Percentiles rank a stretch among this genome's conserved stretches.
phyloP scores from a whole-genome alignment of 1,140 invertebrate species.

The Meloidogyne exigua region DNA sequence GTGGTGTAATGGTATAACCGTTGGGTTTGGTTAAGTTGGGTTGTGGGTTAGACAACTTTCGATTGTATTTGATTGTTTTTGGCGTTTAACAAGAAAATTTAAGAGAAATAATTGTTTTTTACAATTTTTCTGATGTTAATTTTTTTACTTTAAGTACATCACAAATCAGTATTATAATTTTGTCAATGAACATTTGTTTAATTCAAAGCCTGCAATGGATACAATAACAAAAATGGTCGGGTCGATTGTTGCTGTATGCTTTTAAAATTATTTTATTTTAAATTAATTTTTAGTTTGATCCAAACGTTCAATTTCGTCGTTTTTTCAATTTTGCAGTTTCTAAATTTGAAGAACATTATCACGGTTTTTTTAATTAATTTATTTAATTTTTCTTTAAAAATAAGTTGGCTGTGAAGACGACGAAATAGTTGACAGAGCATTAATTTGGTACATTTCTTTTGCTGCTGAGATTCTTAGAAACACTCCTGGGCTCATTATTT shows the following conservation, averaged over 20 bases:
- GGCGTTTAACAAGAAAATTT: too few relatives aligned
- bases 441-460: constrained; percentile 56
- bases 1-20: too few relatives aligned
- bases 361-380: neutral
- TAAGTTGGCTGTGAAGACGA: constrained; percentile 18
- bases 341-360: constrained; percentile 23
- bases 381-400: neutral
- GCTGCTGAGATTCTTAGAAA: constrained; percentile 34
- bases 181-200: constrained; percentile 18
- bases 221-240: constrained; percentile 16
- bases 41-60: too few relatives aligned
- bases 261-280: neutral
- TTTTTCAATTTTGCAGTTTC: constrained; percentile 29
- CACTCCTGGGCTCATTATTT: constrained; percentile 30
- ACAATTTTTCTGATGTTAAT: too few relatives aligned
- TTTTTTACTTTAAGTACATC: constrained; percentile 15
- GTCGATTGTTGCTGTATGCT: neutral
- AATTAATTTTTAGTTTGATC: constrained; percentile 27
- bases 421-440: constrained; percentile 53
- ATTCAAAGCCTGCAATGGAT: constrained; percentile 23
- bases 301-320: constrained; percentile 16
- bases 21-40: too few relatives aligned
- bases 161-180: constrained; percentile 11
- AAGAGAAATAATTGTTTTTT: too few relatives aligned
- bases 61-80: too few relatives aligned